Percentiles rank a stretch among this genome's conserved stretches.
These are phyloP conservation scores for Acanthosoma haemorrhoidale DNA, from an alignment of 2,888 invertebrate genomes.

Conservation along the genomic window DNA sequence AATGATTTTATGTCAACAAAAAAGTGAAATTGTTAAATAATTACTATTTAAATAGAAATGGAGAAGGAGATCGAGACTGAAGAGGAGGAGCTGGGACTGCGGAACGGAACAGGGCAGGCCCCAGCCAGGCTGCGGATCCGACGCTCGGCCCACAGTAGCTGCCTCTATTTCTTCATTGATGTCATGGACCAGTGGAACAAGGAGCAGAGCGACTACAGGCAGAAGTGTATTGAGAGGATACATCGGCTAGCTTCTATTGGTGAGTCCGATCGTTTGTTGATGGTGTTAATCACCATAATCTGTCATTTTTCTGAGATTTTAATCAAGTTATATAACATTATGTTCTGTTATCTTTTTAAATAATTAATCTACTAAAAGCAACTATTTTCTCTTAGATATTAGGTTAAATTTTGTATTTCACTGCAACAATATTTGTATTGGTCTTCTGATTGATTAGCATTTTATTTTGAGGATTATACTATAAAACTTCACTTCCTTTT, in stretches of 20 bases:
- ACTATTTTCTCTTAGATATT: too few relatives aligned
- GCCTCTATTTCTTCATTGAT: conserved; percentile 54
- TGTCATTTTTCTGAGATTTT: too few relatives aligned
- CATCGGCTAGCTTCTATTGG: conserved; percentile 55
- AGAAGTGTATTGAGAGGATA: conserved; percentile 55
- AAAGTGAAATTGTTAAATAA: too few relatives aligned
- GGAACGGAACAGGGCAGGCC: conserved; percentile 28
- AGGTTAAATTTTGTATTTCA: too few relatives aligned
- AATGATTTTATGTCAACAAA: too few relatives aligned
- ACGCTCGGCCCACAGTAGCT: conserved; percentile 51
- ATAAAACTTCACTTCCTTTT: neutral
- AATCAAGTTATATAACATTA: too few relatives aligned
- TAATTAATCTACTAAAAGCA: too few relatives aligned
- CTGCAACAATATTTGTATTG: neutral
- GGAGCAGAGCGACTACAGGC: conserved; percentile 55
- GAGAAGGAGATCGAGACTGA: conserved; percentile 42
- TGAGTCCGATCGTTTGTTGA: too few relatives aligned
- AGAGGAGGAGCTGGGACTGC: conserved; percentile 40
- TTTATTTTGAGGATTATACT: neutral
- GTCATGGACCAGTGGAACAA: conserved; percentile 56
- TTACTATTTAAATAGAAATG: too few relatives aligned
- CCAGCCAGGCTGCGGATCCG: conserved; percentile 44
- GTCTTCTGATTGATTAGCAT: neutral
- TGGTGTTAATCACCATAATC: too few relatives aligned
- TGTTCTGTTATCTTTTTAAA: too few relatives aligned